Base-by-base conservation (phyloP, 2,113 vertebrate genomes). In the Montifringilla adamsi region DNA sequence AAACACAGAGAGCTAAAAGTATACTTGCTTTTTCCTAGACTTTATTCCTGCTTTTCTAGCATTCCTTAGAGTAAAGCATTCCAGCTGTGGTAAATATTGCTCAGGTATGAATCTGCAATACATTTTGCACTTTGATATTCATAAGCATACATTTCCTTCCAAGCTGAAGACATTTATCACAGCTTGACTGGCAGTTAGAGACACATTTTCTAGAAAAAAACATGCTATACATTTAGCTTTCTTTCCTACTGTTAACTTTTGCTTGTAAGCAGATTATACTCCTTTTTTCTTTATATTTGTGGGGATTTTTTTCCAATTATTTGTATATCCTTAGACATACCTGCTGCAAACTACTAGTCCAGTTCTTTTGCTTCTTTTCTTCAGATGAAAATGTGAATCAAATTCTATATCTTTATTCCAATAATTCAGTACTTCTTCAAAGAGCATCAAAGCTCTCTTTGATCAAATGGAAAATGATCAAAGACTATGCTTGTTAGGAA, bases 391-490 rank as follows among this genome's bases (percentile, higher is more conserved):
- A 87, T 95, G 37, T 91, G 74, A 95, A 90, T 93, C 81, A 94
- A 84, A 93, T 89, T 76, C 76, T 62, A 47, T 84, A 69, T 49
- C 62, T 97, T 90, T 84, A 86, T 59, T 85, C 49, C 43, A 89
- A 41, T 86, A 93, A 96, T 93, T 53, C 27, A 59, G 46, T 87
- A 62, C 33, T 93, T 90, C 93, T 96, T 97, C 97, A 98, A 96
- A 97, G 78, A 76, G 41, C 70, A 95, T 87, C 94, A 97, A 97
- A 96, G 95, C 59, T 55, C 44, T 87, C 90, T 97, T 96, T 96
- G 96, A 98, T 98, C 94, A 94, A 96, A 91, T 82, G 31, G 50
- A 24, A 97, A 97, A 95, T 93, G 89, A 97, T 97, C 96, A 97
- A 98, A 97, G 95, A 82, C 81, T 90, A 91, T 83, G 66, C 55